Conservation (phyloP, 2,113 vertebrate genomes). For the Podocnemis expansa region DNA sequence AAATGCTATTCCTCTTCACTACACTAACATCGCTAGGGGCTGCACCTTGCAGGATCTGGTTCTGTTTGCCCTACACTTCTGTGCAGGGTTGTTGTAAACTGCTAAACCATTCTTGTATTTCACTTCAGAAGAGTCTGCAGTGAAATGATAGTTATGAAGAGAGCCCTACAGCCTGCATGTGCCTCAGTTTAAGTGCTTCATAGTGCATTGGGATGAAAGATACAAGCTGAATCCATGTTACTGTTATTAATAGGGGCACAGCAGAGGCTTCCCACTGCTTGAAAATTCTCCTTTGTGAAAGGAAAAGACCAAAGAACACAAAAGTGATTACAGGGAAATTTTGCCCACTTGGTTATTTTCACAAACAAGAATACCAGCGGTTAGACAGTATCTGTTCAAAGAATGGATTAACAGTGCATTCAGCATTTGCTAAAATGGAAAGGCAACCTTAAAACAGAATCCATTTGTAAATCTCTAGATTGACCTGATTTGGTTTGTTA, state of each 20-base stretch:
- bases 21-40: not conserved
- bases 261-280: not conserved
- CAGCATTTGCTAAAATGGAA: not conserved
- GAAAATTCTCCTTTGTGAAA: not conserved
- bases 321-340: not conserved
- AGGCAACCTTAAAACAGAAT: conserved; percentile 4
- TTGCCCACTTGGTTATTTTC: not conserved
- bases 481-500: conserved; percentile 1
- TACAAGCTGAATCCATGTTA: not conserved
- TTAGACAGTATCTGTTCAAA: not conserved
- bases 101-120: not conserved
- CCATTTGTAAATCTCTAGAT: not conserved
- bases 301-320: not conserved
- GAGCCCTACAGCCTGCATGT: not conserved
- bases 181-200: not conserved
- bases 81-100: not conserved
- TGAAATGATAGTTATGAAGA: not conserved
- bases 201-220: not conserved
- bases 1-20: not conserved
- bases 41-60: not conserved
- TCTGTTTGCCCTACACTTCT: not conserved
- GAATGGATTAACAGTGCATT: not conserved
- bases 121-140: not conserved
- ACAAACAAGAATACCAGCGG: not conserved
- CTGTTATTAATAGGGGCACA: not conserved